Evolutionary conservation across 2,888 invertebrate species (phyloP).

Genomic region (Synergus itoensis): DNA sequence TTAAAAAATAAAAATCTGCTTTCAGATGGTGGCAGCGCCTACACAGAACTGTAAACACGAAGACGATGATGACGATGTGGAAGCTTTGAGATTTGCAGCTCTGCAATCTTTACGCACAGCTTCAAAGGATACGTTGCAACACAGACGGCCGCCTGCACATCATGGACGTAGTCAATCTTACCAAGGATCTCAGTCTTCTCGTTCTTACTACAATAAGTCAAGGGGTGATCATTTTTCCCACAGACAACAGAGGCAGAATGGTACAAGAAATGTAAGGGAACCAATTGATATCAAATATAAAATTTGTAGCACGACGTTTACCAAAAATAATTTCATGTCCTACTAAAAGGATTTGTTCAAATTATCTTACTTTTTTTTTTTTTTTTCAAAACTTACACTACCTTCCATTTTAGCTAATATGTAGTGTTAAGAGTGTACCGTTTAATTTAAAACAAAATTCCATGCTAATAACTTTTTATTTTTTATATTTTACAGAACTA

Average conservation of each 20-base stretch:
- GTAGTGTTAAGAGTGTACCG: no score
- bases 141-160: neutral
- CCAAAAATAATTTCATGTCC: neutral
- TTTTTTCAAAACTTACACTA: no score
- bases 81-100: constrained; percentile 36
- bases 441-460: constrained; percentile 2
- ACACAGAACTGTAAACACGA: constrained; percentile 32
- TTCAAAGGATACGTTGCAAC: neutral
- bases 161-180: neutral
- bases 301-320: no score
- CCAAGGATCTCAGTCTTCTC: constrained; percentile 29
- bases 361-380: no score
- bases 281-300: neutral
- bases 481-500: constrained; percentile 59
- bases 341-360: no score
- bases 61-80: constrained; percentile 33
- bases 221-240: constrained; percentile 26
- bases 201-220: constrained; percentile 29
- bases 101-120: constrained; percentile 19
- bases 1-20: neutral
- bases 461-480: neutral
- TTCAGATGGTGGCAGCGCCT: constrained; percentile 12
- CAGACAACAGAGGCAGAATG: constrained; percentile 28
- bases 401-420: no score
- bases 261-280: constrained; percentile 20